phyloP scores from a whole-genome alignment of 2,113 vertebrate genomes.

The Eublepharis macularius region DNA sequence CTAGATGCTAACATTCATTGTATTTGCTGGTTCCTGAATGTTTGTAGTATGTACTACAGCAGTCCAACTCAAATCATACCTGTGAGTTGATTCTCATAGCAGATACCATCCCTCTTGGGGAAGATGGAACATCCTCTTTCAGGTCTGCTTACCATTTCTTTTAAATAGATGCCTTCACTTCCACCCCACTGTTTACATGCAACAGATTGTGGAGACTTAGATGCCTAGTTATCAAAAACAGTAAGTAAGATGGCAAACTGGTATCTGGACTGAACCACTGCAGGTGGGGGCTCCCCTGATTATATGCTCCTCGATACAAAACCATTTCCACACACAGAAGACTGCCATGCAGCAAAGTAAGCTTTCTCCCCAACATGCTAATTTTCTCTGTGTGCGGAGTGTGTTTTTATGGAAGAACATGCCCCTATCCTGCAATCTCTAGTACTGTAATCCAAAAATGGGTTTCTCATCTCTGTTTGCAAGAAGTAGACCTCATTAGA shows the following conservation, averaged over 20 bases:
- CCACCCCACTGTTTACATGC: neutral
- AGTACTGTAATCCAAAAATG: neutral
- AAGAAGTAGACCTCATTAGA: neutral
- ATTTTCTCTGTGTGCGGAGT: too few relatives aligned
- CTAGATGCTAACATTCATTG: neutral
- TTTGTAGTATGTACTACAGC: neutral
- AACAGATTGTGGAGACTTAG: neutral
- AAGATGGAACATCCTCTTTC: neutral
- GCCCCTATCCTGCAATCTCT: too few relatives aligned
- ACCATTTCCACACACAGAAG: too few relatives aligned
- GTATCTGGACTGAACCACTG: neutral
- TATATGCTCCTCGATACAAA: too few relatives aligned
- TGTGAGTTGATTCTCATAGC: neutral
- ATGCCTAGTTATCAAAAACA: neutral
- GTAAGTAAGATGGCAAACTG: neutral
- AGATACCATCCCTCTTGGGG: neutral
- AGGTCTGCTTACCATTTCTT: neutral
- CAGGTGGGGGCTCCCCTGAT: neutral
- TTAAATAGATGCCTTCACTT: conserved; percentile 1
- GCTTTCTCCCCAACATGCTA: too few relatives aligned
- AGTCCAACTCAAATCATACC: neutral
- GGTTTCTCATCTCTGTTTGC: neutral
- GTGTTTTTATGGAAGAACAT: too few relatives aligned
- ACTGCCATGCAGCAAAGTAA: too few relatives aligned
- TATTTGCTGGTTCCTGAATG: neutral